Evolutionary conservation across 64 coral and sea anemone genomes (phyloP), one percentile per base, ranked within the genome.

Genomic region (Catalaphyllia jardinei): DNA sequence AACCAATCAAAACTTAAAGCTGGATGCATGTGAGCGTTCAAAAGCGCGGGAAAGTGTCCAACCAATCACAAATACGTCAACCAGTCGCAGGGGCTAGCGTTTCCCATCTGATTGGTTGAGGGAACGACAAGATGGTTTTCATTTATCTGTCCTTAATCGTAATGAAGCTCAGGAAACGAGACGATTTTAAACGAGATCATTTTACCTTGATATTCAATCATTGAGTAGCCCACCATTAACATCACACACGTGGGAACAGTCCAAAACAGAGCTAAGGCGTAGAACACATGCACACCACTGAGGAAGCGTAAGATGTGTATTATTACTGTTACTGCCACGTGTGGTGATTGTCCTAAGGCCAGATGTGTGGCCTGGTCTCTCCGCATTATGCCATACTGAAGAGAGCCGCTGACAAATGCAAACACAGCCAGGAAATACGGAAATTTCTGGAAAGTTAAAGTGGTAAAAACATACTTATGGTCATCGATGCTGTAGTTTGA

Each of bases 201-300:
- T 4, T 46, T 92, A 92, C 90, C 82, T 87, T 92, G 90, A 59
- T 61, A 92, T 62, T 87, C 82, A 49, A 87, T 74, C 90, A 92
- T 92, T 2, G 90, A 92, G 51, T 92, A 86, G 9, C 90, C 90
- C 24, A 49, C 55, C 49, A 92, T 92, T 0, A 65, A 10, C 90
- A 92, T 92, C 1, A 92, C 61, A 67, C 90, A 87, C 55, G 52
- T 79, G 46, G 83, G 77, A 30, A 92, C 17, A 76, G 46, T 78
- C 90, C 90, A 92, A 28, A 92, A 92, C 46, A 92, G 59, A 51
- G 82, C 90, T 29, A 86, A 87, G 13, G 90, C 90, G 24, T 87
- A 92, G 57, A 78, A 87, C 35, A 92, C 61, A 60, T 92, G 90
- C 17, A 92, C 61, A 59, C 90, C 62, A 52, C 82, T 87, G 2